Conservation (phyloP, 2,888 invertebrate species). For the Eupithecia subumbrata region DNA sequence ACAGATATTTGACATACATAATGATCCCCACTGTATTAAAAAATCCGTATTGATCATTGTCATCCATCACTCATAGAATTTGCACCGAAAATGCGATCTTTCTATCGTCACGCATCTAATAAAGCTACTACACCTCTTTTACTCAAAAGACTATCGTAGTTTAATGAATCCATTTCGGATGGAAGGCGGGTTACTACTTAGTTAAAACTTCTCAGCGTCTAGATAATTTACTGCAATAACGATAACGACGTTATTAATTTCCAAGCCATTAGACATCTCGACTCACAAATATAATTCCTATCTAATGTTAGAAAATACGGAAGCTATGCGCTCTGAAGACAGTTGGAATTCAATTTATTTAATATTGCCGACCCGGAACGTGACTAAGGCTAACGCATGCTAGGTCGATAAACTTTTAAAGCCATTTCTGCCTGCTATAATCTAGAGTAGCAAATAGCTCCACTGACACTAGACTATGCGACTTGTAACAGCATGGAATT, state of each 20-base stretch:
- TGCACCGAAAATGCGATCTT: neutral
- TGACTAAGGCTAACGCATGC: slow-evolving; percentile 42
- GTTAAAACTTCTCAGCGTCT: neutral
- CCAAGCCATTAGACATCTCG: neutral
- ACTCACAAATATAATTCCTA: neutral
- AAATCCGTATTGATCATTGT: neutral
- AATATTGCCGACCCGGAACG: slow-evolving; percentile 52
- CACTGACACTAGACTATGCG: slow-evolving; percentile 4
- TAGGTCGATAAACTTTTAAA: slow-evolving; percentile 34
- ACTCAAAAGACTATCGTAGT: too few species aligned
- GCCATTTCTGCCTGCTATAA: slow-evolving; percentile 22
- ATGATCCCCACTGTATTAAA: neutral
- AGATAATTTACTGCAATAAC: neutral
- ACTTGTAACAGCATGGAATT: too few species aligned
- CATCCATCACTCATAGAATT: neutral
- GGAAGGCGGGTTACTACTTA: neutral
- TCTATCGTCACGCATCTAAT: neutral
- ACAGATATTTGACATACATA: neutral
- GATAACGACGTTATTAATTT: neutral
- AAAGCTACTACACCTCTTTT: neutral
- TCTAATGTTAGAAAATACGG: slow-evolving; percentile 51
- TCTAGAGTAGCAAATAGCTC: slow-evolving; percentile 17
- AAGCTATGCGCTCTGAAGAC: slow-evolving; percentile 50
- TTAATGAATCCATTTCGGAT: too few species aligned
- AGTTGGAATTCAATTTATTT: slow-evolving; percentile 67